Evolutionary conservation across 2,797 vertebrate genomes (phyloP).

Genomic region (Scolopax bukidnonensis): DNA sequence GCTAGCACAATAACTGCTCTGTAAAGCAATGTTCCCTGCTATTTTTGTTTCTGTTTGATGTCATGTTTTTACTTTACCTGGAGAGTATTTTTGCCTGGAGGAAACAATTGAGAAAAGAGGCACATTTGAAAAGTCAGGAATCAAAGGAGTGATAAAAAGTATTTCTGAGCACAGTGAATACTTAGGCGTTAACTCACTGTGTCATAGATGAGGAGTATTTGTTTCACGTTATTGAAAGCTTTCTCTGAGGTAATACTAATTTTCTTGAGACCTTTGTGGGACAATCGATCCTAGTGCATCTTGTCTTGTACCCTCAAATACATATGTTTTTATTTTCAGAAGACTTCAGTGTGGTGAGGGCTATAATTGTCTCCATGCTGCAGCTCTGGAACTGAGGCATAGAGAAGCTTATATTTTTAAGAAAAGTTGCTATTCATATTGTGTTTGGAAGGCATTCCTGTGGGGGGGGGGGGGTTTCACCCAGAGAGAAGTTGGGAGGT

Average conservation of each 20-base stretch:
- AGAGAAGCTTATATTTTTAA: not conserved
- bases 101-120: conserved; percentile 26
- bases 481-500: not conserved
- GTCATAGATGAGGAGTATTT: not conserved
- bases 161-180: conserved; percentile 10
- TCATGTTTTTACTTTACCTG: conserved; percentile 29
- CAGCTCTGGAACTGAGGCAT: not conserved
- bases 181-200: conserved; percentile 15
- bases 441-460: not conserved
- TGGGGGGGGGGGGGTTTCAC: not conserved
- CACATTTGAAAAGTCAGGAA: not conserved
- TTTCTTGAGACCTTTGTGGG: not conserved
- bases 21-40: not conserved
- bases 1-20: conserved; percentile 7
- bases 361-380: not conserved
- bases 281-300: not conserved
- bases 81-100: conserved; percentile 46
- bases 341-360: not conserved
- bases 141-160: conserved; percentile 37
- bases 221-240: not conserved
- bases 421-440: not conserved
- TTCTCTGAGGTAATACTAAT: not conserved
- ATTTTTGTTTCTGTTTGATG: conserved; percentile 47
- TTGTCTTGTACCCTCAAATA: not conserved
- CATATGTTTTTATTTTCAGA: not conserved